Evolutionary conservation across 2,113 vertebrate species (phyloP).

Genomic region (Channa maculata): DNA sequence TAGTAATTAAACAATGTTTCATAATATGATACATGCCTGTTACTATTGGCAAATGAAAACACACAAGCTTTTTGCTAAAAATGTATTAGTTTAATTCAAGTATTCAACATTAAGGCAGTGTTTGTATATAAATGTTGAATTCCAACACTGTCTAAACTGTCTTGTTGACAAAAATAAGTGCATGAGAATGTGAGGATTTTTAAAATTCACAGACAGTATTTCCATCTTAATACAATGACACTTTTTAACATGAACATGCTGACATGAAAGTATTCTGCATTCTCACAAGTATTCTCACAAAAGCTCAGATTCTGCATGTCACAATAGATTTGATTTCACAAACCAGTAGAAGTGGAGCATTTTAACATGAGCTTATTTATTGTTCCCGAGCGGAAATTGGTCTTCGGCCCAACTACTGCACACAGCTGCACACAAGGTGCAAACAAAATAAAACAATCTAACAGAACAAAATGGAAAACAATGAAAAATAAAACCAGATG

Average conservation of each 20-base stretch:
- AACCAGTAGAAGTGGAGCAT: conserved; percentile 7
- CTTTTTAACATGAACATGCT: conserved; percentile 1
- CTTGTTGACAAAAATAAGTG: not conserved
- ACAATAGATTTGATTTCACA: conserved; percentile 21
- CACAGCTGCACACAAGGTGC: no score
- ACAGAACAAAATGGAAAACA: no score
- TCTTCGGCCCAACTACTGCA: no score
- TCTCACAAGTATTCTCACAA: no score
- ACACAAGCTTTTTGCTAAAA: conserved; percentile 16
- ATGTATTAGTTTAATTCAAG: conserved; percentile 47
- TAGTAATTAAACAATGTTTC: not conserved
- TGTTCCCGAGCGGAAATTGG: no score
- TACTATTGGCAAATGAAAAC: conserved; percentile 1
- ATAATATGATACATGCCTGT: not conserved
- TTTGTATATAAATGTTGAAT: conserved; percentile 28
- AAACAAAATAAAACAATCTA: no score
- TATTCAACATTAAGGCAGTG: conserved; percentile 45
- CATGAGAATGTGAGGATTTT: conserved; percentile 3
- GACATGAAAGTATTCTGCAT: not conserved
- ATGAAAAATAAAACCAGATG: no score
- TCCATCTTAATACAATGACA: conserved; percentile 16
- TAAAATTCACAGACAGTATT: not conserved
- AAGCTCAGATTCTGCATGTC: not conserved
- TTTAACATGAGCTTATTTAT: no score
- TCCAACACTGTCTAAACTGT: conserved; percentile 14